phyloP scores from a whole-genome alignment of 1,140 invertebrate species.

The Drosophila ironensis region DNA sequence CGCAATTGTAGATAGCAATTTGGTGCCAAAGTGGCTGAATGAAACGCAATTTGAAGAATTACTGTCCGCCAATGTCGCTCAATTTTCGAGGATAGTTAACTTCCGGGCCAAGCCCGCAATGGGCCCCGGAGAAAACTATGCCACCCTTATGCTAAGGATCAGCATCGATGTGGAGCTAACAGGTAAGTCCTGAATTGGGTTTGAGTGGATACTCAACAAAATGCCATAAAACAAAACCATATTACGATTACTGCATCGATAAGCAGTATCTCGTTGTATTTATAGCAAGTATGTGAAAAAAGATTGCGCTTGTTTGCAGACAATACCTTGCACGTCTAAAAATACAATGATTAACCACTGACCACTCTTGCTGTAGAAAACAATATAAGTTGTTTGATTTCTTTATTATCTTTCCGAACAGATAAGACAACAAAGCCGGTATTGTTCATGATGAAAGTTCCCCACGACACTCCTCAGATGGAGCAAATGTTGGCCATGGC shows the following conservation, averaged over 20 bases:
- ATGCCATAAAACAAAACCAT: background rate
- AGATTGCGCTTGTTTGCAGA: background rate
- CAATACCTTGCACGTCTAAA: background rate
- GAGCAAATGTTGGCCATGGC: slow-evolving; percentile 44
- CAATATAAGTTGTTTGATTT: too few relatives aligned
- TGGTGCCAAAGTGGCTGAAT: slow-evolving; percentile 82
- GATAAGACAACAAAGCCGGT: slow-evolving; percentile 47
- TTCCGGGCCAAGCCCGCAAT: slow-evolving; percentile 52
- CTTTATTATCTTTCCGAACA: background rate
- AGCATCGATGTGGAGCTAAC: slow-evolving; percentile 57
- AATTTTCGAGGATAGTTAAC: slow-evolving; percentile 61
- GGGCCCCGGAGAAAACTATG: slow-evolving; percentile 65
- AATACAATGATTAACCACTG: background rate
- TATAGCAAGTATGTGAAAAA: slow-evolving; percentile 3
- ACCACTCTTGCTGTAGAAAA: too few relatives aligned
- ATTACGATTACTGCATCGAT: background rate
- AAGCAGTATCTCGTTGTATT: slow-evolving; percentile 19
- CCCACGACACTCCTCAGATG: slow-evolving; percentile 57
- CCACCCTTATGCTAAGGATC: slow-evolving; percentile 65
- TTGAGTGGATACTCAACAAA: background rate
- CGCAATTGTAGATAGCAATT: slow-evolving; percentile 4
- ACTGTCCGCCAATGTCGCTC: slow-evolving; percentile 66
- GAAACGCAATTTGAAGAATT: slow-evolving; percentile 79
- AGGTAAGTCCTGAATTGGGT: slow-evolving; percentile 16
- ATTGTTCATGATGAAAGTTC: slow-evolving; percentile 66